A percentile compares a stretch with the other conserved stretches of the same genome.
These are phyloP conservation scores for Microcebus murinus DNA, from an alignment of 2,113 vertebrate genomes.

Conservation along the genomic window DNA sequence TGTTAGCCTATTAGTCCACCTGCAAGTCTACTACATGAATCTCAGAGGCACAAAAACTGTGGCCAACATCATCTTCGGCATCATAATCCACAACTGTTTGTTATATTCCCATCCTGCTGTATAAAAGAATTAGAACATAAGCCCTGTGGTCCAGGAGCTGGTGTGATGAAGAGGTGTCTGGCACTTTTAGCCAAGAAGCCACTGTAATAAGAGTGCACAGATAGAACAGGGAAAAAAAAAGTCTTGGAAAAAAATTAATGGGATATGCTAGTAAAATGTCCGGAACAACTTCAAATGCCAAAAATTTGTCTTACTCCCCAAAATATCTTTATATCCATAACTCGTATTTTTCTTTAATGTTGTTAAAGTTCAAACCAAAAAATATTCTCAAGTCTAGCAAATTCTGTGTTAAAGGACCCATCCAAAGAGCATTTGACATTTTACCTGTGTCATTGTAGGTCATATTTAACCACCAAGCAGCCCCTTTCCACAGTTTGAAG, in stretches of 20 bases:
- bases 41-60: neutral
- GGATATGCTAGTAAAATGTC: neutral
- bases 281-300: neutral
- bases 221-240: neutral
- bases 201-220: neutral
- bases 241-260: neutral
- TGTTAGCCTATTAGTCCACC: neutral
- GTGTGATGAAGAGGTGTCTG: neutral
- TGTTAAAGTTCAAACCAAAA: slow-evolving; percentile 42
- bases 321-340: neutral
- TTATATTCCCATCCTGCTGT: neutral
- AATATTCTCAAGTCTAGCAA: slow-evolving; percentile 32
- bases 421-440: slow-evolving; percentile 60
- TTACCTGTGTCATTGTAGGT: neutral
- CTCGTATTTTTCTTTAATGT: neutral
- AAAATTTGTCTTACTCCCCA: neutral
- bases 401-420: slow-evolving; percentile 19
- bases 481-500: neutral
- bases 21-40: neutral
- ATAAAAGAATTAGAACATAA: neutral
- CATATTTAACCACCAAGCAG: slow-evolving; percentile 37
- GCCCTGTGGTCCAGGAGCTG: neutral
- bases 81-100: neutral
- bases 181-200: neutral
- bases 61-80: neutral